Percentiles rank a stretch among this genome's conserved stretches.
phyloP scores from a whole-genome alignment of 2,113 vertebrate genomes.

The Chelonoidis abingdonii region DNA sequence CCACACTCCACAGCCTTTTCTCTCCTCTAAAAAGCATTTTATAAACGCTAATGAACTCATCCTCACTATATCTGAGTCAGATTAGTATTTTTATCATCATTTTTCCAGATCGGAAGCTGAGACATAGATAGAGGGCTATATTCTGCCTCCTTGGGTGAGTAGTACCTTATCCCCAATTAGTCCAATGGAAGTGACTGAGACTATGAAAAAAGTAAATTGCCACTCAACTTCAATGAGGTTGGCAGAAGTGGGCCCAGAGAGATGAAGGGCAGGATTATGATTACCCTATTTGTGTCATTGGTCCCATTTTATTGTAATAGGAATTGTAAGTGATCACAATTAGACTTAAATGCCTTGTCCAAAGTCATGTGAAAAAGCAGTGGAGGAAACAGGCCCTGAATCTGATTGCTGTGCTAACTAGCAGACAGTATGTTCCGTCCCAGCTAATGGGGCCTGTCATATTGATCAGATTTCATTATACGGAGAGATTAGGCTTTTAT shows the following conservation, averaged over 20 bases:
- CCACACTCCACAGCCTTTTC: neutral
- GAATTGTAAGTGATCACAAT: neutral
- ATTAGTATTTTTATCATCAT: neutral
- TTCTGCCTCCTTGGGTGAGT: neutral
- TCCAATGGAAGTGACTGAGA: neutral
- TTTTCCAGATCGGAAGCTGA: slow-evolving; percentile 9
- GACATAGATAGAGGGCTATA: neutral
- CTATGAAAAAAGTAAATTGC: neutral
- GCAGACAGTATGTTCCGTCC: neutral
- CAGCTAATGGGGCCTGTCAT: neutral
- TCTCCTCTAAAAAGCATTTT: slow-evolving; percentile 8
- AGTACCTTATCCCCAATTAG: neutral
- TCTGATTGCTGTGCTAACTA: neutral
- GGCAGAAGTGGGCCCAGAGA: neutral
- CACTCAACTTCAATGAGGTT: neutral
- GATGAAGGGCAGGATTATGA: neutral
- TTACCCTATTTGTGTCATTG: neutral
- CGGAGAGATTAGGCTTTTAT: neutral
- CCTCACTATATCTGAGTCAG: neutral
- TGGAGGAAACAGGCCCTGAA: neutral
- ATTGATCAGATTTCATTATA: neutral
- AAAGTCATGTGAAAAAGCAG: neutral
- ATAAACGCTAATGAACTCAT: neutral
- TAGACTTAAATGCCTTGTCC: neutral
- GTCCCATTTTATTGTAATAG: neutral